These are phyloP conservation scores for Caenorhabditis imperialis DNA, from an alignment of 2,888 invertebrate species.

Conservation along the genomic window DNA sequence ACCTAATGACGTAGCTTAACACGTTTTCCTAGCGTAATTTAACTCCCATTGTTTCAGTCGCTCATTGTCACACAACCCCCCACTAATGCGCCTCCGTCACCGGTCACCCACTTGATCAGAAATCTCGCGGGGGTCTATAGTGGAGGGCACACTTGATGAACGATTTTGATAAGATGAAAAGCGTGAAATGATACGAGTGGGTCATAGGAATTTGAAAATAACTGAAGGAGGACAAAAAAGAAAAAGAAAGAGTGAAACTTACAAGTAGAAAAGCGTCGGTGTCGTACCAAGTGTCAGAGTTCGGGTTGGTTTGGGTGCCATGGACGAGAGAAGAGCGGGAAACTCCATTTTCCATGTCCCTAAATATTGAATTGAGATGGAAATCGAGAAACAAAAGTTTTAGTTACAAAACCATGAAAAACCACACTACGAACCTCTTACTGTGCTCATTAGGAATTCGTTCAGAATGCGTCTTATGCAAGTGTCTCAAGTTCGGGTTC, in stretches of 20 bases:
- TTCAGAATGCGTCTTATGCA: constrained; percentile 1
- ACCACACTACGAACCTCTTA: constrained; percentile 31
- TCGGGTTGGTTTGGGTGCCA: constrained; percentile 59
- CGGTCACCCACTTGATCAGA: too few relatives aligned
- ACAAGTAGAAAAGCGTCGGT: constrained; percentile 74
- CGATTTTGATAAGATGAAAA: too few relatives aligned
- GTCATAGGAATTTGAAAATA: constrained; percentile 37
- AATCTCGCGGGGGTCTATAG: too few relatives aligned
- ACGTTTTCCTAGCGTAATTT: too few relatives aligned
- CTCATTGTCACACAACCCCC: too few relatives aligned
- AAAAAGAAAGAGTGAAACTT: constrained; percentile 40
- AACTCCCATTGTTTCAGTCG: too few relatives aligned
- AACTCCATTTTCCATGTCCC: constrained; percentile 56
- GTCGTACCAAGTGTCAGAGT: constrained; percentile 76
- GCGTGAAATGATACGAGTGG: too few relatives aligned
- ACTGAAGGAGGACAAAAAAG: not conserved
- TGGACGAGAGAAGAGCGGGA: constrained; percentile 64
- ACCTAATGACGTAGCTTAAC: too few relatives aligned
- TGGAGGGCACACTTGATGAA: too few relatives aligned
- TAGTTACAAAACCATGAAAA: not conserved
- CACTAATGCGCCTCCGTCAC: too few relatives aligned
- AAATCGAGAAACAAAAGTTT: not conserved
- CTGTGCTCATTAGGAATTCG: constrained; percentile 31
- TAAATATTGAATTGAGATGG: constrained; percentile 1
- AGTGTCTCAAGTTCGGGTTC: constrained; percentile 18